Evolutionary conservation across 2,888 invertebrate genomes (phyloP).

Genomic region (Andrena trimmerana): DNA sequence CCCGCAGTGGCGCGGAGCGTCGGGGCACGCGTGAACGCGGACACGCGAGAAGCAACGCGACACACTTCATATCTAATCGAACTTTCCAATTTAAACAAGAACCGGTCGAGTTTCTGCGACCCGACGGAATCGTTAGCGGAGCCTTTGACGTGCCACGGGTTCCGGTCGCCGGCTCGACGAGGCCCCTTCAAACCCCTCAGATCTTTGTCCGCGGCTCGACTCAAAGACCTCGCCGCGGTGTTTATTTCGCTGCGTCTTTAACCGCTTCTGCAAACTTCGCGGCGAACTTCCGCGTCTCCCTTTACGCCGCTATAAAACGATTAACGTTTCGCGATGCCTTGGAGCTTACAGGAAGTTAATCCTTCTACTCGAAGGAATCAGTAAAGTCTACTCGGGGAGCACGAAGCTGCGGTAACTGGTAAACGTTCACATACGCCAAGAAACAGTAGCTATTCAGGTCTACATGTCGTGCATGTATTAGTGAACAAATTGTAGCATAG

Average conservation of each 20-base stretch:
- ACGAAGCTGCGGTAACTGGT: not conserved
- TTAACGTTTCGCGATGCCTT: conserved; percentile 16
- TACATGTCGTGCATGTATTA: not conserved
- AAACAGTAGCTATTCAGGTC: not conserved
- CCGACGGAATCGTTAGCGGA: not conserved
- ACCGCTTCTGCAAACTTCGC: not conserved
- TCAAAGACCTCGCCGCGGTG: conserved; percentile 9
- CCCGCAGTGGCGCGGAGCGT: not conserved
- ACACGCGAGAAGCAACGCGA: not conserved
- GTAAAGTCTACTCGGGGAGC: not conserved
- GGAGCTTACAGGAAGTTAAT: conserved; percentile 8
- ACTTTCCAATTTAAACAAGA: conserved; percentile 40
- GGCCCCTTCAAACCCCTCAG: not conserved
- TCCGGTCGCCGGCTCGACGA: not conserved
- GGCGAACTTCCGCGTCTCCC: not conserved
- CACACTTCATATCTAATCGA: conserved; percentile 42
- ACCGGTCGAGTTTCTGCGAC: not conserved
- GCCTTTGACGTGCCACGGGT: not conserved
- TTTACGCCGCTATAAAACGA: conserved; percentile 8
- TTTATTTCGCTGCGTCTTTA: conserved; percentile 32
- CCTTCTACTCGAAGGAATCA: conserved; percentile 6
- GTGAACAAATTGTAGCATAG: no score
- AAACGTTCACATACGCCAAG: not conserved
- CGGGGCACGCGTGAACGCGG: not conserved
- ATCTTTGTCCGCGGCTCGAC: not conserved